Percentiles rank a stretch among this genome's conserved stretches.
Conservation (phyloP, 2,113 vertebrate species). For the Thalassoma bifasciatum region DNA sequence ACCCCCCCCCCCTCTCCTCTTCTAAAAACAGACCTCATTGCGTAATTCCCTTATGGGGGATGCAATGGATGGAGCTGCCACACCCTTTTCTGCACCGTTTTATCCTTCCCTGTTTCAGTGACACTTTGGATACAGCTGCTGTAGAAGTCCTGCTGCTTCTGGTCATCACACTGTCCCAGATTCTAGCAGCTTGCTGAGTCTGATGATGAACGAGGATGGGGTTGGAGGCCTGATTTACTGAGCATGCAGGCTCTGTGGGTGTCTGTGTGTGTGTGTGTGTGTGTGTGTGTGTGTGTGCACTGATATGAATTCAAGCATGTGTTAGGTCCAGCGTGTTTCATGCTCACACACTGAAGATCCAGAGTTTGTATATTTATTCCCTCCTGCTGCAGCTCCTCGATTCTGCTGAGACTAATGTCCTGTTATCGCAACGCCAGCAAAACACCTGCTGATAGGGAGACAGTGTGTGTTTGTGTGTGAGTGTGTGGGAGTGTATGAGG, state of each 20-base stretch:
- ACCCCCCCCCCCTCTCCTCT: no score
- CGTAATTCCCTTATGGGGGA: no score
- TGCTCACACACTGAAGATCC: no score
- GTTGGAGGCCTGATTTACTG: neutral
- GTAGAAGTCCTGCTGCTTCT: slow-evolving; percentile 32
- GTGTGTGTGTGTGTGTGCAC: slow-evolving; percentile 7
- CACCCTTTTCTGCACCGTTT: slow-evolving; percentile 33
- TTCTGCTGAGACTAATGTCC: slow-evolving; percentile 76
- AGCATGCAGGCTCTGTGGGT: neutral
- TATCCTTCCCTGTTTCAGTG: slow-evolving; percentile 43
- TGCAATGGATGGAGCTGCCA: slow-evolving; percentile 3
- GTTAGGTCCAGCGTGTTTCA: no score
- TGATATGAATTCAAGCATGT: slow-evolving; percentile 44
- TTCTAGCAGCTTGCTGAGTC: slow-evolving; percentile 26
- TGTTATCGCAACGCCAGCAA: slow-evolving; percentile 78
- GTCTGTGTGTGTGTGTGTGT: neutral
- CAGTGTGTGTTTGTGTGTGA: slow-evolving; percentile 16
- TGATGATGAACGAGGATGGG: slow-evolving; percentile 25
- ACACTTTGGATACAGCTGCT: slow-evolving; percentile 20
- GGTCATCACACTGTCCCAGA: slow-evolving; percentile 51
- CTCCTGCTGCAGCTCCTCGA: slow-evolving; percentile 48
- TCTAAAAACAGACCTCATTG: slow-evolving; percentile 40
- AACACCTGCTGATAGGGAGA: slow-evolving; percentile 55
- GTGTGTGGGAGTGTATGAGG: neutral
- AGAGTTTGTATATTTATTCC: slow-evolving; percentile 64